Evolutionary conservation across 2,888 invertebrate genomes (phyloP).

Genomic region (Notodonta dromedarius): DNA sequence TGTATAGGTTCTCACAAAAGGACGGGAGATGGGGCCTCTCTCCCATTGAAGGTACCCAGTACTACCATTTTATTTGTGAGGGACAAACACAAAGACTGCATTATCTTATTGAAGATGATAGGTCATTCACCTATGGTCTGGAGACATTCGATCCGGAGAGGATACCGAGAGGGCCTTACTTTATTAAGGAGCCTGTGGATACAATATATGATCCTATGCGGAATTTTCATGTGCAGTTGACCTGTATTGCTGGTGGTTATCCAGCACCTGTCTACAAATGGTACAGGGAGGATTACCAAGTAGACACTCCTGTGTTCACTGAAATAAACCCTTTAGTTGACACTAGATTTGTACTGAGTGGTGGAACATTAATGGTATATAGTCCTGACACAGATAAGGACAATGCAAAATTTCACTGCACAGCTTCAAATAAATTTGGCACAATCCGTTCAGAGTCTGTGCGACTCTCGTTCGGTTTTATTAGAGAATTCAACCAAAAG

Average conservation of each 20-base stretch:
- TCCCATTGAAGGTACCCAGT: conserved; percentile 90
- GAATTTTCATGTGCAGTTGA: conserved; percentile 90
- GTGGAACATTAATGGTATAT: conserved; percentile 95
- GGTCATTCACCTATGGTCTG: conserved; percentile 94
- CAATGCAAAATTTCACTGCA: conserved; percentile 95
- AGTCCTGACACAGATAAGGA: conserved; percentile 92
- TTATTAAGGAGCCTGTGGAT: conserved; percentile 92
- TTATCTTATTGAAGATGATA: conserved; percentile 88
- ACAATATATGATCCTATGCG: conserved; percentile 92
- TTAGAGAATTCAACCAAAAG: conserved; percentile 95
- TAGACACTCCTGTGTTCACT: conserved; percentile 88
- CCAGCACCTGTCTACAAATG: conserved; percentile 96
- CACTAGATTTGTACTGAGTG: conserved; percentile 92
- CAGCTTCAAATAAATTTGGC: conserved; percentile 95
- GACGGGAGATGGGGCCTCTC: conserved; percentile 93
- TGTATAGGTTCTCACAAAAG: conserved; percentile 89
- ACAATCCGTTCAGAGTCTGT: conserved; percentile 95
- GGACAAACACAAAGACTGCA: conserved; percentile 89
- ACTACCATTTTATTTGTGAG: conserved; percentile 94
- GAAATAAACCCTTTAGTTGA: conserved; percentile 91
- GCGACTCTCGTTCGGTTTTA: conserved; percentile 93
- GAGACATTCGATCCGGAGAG: conserved; percentile 91
- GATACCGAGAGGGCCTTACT: conserved; percentile 95
- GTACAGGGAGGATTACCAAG: conserved; percentile 94
- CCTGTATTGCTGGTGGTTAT: conserved; percentile 93